Evolutionary conservation across 2,888 invertebrate species (phyloP).

Genomic region (Strigamia maritima): DNA sequence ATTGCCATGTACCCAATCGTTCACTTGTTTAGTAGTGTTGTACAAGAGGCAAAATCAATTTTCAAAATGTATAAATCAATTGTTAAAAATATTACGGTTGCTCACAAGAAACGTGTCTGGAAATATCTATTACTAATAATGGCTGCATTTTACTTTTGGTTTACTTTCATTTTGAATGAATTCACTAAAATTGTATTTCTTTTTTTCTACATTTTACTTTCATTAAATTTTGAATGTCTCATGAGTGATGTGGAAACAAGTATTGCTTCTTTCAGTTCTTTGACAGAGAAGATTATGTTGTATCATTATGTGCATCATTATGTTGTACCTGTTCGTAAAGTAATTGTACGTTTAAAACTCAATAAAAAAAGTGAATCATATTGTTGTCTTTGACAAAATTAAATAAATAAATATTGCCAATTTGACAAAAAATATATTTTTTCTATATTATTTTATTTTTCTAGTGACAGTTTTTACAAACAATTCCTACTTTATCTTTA

Average conservation of each 20-base stretch:
- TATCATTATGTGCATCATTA: no score
- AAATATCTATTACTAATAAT: neutral
- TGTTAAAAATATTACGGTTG: neutral
- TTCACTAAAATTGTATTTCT: neutral
- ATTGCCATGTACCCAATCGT: neutral
- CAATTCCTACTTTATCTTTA: no score
- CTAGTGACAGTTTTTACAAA: no score
- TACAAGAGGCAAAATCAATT: neutral
- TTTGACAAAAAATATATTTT: no score
- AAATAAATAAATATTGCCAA: no score
- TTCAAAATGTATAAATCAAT: neutral
- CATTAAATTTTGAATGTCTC: neutral
- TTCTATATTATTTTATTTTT: no score
- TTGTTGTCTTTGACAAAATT: no score
- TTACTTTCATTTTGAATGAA: neutral
- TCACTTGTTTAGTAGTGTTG: neutral
- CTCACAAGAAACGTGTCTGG: neutral
- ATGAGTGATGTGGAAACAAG: neutral
- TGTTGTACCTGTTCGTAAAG: no score
- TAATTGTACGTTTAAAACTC: no score
- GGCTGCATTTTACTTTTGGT: neutral
- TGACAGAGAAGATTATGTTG: neutral
- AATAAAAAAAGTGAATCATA: no score
- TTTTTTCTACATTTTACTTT: neutral
- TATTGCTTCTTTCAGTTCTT: neutral